These are phyloP conservation scores for Parauchenoglanis ngamensis DNA, from an alignment of 2,797 vertebrate species.

Conservation along the genomic window DNA sequence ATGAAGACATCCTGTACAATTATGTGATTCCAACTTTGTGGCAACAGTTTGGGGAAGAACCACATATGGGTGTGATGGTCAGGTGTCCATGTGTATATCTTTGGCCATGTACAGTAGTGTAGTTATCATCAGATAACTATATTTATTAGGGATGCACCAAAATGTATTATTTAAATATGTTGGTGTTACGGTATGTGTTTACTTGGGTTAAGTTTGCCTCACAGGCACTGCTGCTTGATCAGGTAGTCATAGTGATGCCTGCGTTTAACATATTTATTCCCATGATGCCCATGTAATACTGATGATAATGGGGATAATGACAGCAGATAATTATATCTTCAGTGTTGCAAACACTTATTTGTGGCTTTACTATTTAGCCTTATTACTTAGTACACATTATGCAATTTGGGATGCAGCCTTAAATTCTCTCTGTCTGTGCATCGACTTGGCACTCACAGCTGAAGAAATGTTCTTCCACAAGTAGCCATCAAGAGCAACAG, in stretches of 20 bases:
- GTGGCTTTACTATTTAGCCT: neutral
- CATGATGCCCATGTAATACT: neutral
- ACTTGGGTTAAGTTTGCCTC: neutral
- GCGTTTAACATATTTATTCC: neutral
- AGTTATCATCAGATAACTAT: neutral
- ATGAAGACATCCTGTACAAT: neutral
- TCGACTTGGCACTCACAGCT: neutral
- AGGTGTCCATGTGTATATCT: neutral
- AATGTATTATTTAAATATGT: neutral
- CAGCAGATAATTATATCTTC: neutral
- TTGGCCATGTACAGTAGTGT: neutral
- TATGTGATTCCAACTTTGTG: neutral
- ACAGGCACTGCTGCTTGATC: neutral
- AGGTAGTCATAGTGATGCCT: neutral
- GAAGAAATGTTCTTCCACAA: neutral
- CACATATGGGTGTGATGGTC: neutral
- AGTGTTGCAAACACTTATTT: neutral
- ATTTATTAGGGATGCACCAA: neutral
- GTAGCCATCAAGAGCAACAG: neutral
- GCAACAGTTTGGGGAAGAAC: neutral
- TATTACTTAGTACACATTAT: neutral
- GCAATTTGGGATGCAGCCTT: neutral
- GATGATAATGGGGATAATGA: neutral
- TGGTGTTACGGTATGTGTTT: neutral
- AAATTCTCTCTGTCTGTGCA: neutral